Evolutionary conservation across 2,113 vertebrate species (phyloP).

Genomic region (Stegostoma tigrinum): DNA sequence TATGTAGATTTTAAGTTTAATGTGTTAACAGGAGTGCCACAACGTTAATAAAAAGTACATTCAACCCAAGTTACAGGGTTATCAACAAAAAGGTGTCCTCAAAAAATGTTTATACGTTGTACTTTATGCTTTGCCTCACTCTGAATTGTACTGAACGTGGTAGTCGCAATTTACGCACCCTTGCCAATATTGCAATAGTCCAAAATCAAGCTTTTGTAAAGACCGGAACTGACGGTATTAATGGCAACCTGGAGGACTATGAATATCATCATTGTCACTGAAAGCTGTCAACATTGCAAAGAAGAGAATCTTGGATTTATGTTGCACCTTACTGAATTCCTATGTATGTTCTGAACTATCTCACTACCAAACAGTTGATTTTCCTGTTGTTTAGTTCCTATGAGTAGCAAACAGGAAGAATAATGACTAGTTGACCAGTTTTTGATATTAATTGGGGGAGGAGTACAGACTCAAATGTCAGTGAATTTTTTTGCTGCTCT

Average conservation of each 20-base stretch:
- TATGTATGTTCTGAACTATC: background rate
- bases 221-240: background rate
- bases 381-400: background rate
- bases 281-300: background rate
- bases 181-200: background rate
- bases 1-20: background rate
- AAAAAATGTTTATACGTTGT: background rate
- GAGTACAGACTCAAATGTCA: background rate
- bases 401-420: background rate
- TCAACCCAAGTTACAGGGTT: background rate
- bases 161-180: background rate
- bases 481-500: background rate
- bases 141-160: background rate
- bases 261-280: background rate
- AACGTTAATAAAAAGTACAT: conserved; percentile 11
- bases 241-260: background rate
- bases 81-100: background rate
- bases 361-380: background rate
- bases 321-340: background rate
- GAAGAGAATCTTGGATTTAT: background rate
- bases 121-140: background rate
- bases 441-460: background rate
- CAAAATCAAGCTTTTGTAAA: background rate
- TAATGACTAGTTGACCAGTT: background rate
- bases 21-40: background rate